These are phyloP conservation scores for Ciconia stormi DNA, from an alignment of 2,113 vertebrate species.

Conservation along the genomic window DNA sequence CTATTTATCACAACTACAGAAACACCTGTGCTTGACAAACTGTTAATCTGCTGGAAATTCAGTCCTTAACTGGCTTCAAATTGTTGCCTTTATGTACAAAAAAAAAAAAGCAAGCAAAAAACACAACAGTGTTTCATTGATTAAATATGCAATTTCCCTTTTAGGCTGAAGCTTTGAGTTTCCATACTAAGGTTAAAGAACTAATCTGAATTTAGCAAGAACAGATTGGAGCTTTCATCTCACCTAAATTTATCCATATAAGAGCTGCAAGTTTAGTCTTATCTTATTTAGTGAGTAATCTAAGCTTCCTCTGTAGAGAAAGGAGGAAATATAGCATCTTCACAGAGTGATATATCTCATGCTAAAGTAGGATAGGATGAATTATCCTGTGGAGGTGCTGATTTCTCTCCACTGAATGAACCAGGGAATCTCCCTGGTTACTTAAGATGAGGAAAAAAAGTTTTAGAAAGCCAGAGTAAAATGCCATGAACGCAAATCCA, in stretches of 20 bases:
- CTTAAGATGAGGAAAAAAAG: not conserved
- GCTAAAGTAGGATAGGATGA: not conserved
- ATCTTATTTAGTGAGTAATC: not conserved
- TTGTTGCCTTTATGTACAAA: accelerated
- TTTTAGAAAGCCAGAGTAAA: not conserved
- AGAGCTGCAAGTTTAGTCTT: not conserved
- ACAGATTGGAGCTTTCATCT: not conserved
- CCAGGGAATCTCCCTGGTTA: not conserved
- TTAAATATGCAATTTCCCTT: not conserved
- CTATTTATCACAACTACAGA: constrained; percentile 47
- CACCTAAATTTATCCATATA: not conserved
- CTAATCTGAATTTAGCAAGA: not conserved
- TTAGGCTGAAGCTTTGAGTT: not conserved
- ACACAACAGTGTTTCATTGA: accelerated
- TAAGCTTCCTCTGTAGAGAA: not conserved
- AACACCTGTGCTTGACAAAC: not conserved
- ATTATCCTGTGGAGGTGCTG: not conserved
- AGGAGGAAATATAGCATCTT: not conserved
- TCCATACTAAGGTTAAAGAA: not conserved
- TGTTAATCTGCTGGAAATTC: not conserved
- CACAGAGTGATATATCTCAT: not conserved
- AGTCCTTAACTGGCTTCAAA: not conserved
- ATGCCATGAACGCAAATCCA: not conserved
- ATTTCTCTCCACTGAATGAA: not conserved
- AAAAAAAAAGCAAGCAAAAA: no score